phyloP scores from a whole-genome alignment of 2,113 vertebrate genomes.

The Steatornis caripensis region DNA sequence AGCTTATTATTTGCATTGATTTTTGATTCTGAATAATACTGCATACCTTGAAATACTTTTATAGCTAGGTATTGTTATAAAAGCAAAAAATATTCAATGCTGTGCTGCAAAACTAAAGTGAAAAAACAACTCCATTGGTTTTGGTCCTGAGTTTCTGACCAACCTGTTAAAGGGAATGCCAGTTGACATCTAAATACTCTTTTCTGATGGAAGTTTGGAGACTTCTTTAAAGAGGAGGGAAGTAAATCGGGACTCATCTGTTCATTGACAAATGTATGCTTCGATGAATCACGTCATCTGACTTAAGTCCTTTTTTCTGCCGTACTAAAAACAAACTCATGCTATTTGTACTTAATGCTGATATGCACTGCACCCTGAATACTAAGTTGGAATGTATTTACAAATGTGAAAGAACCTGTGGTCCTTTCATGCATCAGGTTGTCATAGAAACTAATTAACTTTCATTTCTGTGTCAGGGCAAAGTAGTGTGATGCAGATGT shows the following conservation, averaged over 20 bases:
- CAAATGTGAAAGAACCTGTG: slow-evolving; percentile 68
- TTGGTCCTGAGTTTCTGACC: not conserved
- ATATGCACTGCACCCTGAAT: slow-evolving; percentile 61
- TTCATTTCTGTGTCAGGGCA: slow-evolving; percentile 74
- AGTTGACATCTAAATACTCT: not conserved
- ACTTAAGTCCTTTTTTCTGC: slow-evolving; percentile 59
- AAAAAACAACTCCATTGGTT: not conserved
- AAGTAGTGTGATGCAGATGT: slow-evolving; percentile 64
- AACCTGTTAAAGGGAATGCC: not conserved
- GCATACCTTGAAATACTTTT: not conserved
- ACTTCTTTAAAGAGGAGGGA: not conserved
- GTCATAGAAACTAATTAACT: slow-evolving; percentile 81
- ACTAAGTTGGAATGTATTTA: slow-evolving; percentile 72
- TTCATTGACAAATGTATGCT: slow-evolving; percentile 42
- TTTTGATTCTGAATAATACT: not conserved
- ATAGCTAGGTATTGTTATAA: not conserved
- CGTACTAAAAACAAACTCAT: slow-evolving; percentile 67
- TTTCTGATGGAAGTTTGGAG: slow-evolving; percentile 14
- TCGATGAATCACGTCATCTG: slow-evolving; percentile 55
- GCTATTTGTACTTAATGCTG: slow-evolving; percentile 67
- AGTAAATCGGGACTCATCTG: slow-evolving; percentile 45
- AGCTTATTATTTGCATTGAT: not conserved
- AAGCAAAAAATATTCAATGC: not conserved
- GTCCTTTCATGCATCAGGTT: slow-evolving; percentile 75
- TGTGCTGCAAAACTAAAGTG: not conserved